A percentile compares a stretch with the other conserved stretches of the same genome.
phyloP scores from a whole-genome alignment of 2,797 vertebrate species.

The Otolemur crassicaudatus region DNA sequence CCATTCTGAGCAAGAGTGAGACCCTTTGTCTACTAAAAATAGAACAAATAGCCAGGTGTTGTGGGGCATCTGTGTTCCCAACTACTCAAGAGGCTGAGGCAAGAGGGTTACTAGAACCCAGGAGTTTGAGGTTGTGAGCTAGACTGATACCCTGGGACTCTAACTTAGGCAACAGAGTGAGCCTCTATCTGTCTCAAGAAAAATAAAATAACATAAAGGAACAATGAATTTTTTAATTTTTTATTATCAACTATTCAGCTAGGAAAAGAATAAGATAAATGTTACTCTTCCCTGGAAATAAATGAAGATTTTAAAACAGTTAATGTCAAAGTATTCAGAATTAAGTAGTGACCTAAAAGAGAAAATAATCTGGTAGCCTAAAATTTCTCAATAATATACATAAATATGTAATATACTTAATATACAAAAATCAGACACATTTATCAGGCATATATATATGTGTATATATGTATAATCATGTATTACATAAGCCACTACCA shows the following conservation, averaged over 20 bases:
- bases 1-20: no score
- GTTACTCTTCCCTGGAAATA: neutral
- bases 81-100: no score
- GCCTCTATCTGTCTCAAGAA: no score
- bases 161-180: no score
- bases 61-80: no score
- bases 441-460: no score
- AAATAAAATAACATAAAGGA: no score
- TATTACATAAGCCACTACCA: neutral
- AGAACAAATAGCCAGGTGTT: no score
- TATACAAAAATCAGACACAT: neutral
- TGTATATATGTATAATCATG: neutral
- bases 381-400: neutral
- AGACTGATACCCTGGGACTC: no score
- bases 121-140: no score
- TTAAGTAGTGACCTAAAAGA: neutral
- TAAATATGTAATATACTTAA: neutral
- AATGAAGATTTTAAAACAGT: constrained; percentile 32
- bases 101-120: no score
- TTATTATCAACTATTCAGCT: neutral
- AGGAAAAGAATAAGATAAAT: neutral
- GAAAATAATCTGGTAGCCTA: neutral
- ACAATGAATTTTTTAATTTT: neutral
- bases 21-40: no score
- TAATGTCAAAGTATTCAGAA: neutral